A percentile compares a stretch with the other conserved stretches of the same genome.
These are phyloP conservation scores for Lordiphosa stackelbergi DNA, from an alignment of 1,140 invertebrate species.

Conservation along the genomic window DNA sequence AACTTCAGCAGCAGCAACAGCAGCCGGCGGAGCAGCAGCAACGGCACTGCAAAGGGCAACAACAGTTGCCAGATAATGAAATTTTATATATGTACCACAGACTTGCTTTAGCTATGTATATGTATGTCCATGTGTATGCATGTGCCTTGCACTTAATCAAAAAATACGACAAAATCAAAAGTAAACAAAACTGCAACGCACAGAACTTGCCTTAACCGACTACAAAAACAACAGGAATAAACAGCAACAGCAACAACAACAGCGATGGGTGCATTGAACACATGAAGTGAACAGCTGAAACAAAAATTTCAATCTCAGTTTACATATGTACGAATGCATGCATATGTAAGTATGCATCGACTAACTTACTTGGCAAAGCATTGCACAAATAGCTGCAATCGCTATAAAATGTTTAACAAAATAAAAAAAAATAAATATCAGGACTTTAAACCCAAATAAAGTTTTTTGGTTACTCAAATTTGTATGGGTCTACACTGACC, in stretches of 20 bases:
- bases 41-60: slow-evolving; percentile 38
- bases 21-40: slow-evolving; percentile 10
- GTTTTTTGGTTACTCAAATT: too few species aligned
- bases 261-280: slow-evolving; percentile 62
- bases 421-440: background rate
- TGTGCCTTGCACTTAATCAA: slow-evolving; percentile 68
- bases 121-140: slow-evolving; percentile 13
- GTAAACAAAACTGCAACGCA: slow-evolving; percentile 69
- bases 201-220: slow-evolving; percentile 48
- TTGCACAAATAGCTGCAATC: slow-evolving; percentile 13
- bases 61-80: slow-evolving; percentile 58
- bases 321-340: slow-evolving; percentile 4
- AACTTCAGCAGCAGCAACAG: slow-evolving; percentile 29
- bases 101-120: slow-evolving; percentile 2
- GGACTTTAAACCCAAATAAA: too few species aligned
- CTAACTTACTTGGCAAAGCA: slow-evolving; percentile 7
- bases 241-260: slow-evolving; percentile 28
- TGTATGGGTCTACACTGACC: too few species aligned
- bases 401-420: background rate
- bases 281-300: slow-evolving; percentile 52
- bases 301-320: slow-evolving; percentile 57
- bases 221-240: slow-evolving; percentile 23
- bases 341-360: slow-evolving; percentile 5
- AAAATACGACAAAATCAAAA: slow-evolving; percentile 72
- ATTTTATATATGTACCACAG: slow-evolving; percentile 16